phyloP scores from a whole-genome alignment of 2,113 vertebrate genomes.

The Donacobius atricapilla region DNA sequence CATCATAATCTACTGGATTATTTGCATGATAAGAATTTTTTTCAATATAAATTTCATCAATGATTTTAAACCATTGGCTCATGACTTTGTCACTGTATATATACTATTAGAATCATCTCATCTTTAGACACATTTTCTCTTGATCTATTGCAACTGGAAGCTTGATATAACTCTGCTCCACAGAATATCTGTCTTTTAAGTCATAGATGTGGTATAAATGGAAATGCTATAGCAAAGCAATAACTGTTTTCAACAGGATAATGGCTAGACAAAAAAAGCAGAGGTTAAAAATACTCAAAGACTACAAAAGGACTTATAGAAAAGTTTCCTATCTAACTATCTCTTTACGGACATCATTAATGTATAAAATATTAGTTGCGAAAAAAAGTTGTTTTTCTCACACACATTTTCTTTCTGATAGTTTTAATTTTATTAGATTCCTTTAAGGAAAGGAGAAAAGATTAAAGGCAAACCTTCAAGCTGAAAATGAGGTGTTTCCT shows the following conservation, averaged over 20 bases:
- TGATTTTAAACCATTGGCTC: neutral
- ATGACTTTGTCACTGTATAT: neutral
- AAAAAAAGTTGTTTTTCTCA: neutral
- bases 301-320: neutral
- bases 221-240: neutral
- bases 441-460: neutral
- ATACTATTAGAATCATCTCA: neutral
- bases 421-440: neutral
- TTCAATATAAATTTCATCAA: neutral
- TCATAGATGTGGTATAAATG: neutral
- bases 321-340: neutral
- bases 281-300: neutral
- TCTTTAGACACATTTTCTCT: neutral
- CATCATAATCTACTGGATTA: neutral
- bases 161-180: neutral
- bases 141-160: neutral
- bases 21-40: neutral
- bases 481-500: fast-evolving
- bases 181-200: neutral
- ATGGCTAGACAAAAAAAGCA: neutral
- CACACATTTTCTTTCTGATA: fast-evolving
- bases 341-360: fast-evolving
- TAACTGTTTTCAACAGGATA: neutral
- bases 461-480: neutral
- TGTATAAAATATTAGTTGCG: neutral